These are phyloP conservation scores for Euzophera pinguis DNA, from an alignment of 2,888 invertebrate species.

Conservation along the genomic window DNA sequence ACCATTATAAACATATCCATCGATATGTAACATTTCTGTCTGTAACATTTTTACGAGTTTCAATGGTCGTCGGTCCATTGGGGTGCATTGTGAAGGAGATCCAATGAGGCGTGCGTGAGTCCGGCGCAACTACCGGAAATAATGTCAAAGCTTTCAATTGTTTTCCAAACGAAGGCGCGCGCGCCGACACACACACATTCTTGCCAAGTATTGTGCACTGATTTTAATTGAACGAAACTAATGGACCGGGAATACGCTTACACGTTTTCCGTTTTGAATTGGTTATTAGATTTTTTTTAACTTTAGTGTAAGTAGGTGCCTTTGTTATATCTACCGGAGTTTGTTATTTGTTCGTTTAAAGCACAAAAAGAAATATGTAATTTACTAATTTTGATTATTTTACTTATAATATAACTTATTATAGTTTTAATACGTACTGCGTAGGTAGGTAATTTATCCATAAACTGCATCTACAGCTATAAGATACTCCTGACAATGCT, in stretches of 20 bases:
- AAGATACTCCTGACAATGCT: no score
- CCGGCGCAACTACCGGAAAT: constrained; percentile 57
- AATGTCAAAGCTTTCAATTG: constrained; percentile 62
- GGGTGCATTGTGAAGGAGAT: constrained; percentile 38
- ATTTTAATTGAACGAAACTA: constrained; percentile 46
- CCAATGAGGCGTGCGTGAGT: constrained; percentile 51
- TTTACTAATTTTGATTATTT: no score
- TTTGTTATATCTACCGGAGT: no score
- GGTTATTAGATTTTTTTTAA: constrained; percentile 8
- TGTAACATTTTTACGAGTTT: constrained; percentile 4
- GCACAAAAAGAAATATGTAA: no score
- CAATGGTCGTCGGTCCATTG: neutral
- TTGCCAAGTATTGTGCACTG: constrained; percentile 36
- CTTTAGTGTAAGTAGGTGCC: no score
- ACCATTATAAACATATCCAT: no score
- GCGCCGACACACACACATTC: constrained; percentile 36
- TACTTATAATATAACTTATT: no score
- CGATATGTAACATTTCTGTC: neutral
- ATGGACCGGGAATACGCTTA: constrained; percentile 32
- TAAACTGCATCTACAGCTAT: no score
- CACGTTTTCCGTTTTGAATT: constrained; percentile 22
- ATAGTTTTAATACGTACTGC: no score
- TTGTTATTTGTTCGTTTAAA: no score
- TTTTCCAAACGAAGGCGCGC: constrained; percentile 39
- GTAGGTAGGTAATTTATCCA: no score